phyloP scores from a whole-genome alignment of 1,140 invertebrate genomes.

The Dendroctonus ponderosae region DNA sequence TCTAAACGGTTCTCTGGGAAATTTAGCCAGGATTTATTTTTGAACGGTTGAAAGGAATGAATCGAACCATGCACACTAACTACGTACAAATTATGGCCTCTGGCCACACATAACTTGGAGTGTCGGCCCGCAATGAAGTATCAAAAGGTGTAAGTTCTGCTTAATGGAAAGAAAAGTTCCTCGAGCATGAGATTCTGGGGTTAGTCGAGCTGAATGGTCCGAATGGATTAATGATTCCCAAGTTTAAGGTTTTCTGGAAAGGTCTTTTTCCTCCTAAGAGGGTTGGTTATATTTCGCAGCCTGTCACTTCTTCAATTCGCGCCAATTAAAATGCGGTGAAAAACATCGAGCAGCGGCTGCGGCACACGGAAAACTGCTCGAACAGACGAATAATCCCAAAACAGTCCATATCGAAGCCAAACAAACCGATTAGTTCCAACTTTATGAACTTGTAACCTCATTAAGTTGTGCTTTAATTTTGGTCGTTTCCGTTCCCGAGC shows the following conservation, averaged over 20 bases:
- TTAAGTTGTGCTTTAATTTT: conserved; percentile 29
- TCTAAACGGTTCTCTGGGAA: no score
- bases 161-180: conserved; percentile 5
- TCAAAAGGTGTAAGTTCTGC: conserved; percentile 9
- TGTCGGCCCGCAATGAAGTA: not conserved
- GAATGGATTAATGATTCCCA: no score
- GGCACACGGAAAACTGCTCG: not conserved
- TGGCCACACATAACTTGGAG: not conserved
- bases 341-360: not conserved
- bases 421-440: conserved; percentile 31
- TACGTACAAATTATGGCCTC: conserved; percentile 15
- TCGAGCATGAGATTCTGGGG: conserved; percentile 5
- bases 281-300: no score
- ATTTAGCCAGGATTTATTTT: conserved; percentile 6
- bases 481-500: conserved; percentile 26
- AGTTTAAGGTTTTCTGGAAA: no score
- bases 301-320: no score
- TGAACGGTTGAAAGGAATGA: conserved; percentile 4
- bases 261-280: no score
- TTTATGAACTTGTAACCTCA: conserved; percentile 34
- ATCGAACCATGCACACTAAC: conserved; percentile 11
- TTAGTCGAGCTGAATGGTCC: not conserved
- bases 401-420: conserved; percentile 21
- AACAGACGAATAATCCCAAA: not conserved
- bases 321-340: no score